phyloP scores from a whole-genome alignment of 2,888 invertebrate genomes.

The Eilema depressum region DNA sequence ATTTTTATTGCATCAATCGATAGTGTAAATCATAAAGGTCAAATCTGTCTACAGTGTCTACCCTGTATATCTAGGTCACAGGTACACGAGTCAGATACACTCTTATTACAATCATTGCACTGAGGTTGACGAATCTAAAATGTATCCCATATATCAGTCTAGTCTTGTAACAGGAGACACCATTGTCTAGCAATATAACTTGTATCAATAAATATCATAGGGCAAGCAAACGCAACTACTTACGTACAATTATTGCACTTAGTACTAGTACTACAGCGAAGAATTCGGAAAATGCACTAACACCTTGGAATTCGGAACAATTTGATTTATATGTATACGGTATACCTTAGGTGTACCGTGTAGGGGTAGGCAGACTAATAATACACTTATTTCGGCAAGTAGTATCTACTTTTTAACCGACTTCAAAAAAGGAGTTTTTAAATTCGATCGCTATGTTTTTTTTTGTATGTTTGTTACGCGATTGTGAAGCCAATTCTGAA shows the following conservation, averaged over 20 bases:
- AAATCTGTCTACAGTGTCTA: no score
- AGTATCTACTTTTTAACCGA: no score
- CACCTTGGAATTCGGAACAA: slow-evolving; percentile 17
- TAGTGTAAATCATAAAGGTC: no score
- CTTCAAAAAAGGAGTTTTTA: no score
- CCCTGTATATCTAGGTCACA: no score
- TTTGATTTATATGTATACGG: not conserved
- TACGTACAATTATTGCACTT: not conserved
- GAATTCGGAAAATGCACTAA: not conserved
- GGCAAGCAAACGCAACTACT: not conserved
- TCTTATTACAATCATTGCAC: not conserved
- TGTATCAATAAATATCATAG: not conserved
- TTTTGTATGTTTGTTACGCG: no score
- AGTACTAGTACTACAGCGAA: not conserved
- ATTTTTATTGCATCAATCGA: no score
- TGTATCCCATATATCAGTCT: not conserved
- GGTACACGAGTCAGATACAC: not conserved
- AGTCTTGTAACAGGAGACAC: not conserved
- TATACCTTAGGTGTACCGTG: no score
- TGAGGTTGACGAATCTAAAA: not conserved
- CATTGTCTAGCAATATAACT: not conserved
- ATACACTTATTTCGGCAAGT: no score
- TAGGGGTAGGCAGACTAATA: no score
- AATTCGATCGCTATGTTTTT: no score
- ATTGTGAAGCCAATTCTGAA: no score